Evolutionary conservation across 2,113 vertebrate species (phyloP), one percentile per base, ranked within the genome.

Genomic region (Phasianus colchicus): DNA sequence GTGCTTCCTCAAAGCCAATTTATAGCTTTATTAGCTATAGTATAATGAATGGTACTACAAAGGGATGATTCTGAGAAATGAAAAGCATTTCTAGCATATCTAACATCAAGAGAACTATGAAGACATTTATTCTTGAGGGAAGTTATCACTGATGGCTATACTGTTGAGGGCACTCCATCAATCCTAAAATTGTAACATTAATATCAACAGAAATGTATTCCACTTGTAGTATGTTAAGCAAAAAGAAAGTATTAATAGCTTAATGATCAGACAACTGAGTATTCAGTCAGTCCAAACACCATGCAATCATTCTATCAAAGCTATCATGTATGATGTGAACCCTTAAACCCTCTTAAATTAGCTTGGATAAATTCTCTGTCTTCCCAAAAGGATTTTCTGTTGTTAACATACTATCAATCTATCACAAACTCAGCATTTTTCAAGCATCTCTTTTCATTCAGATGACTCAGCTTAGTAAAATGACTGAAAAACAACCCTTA

Each of bases 331-430:
- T 48, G 76, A 48, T 34, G 74, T 21, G 27, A 89, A 13, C 36
- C 65, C 90, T 52, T 75, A 72, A 96, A 89, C 21, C 19, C 61
- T 90, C 64, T 65, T 65, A 76, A 93, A 81, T 82, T 36, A 96
- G 79, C 27, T 89, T 75, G 36, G 83, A 83, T 91, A 95, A 97
- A 83, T 88, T 89, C 70, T 58, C 58, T 88, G 38, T 65, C 78
- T 25, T 80, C 74, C 89, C 86, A 89, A 96, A 83, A 8, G 16
- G 36, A 95, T 89, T 96, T 97, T 95, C 94, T 97, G 73, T 34
- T 88, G 61, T 88, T 96, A 97, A 96, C 79, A 95, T 71, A 82
- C 88, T 90, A 93, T 89, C 83, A 96, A 10, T n/a, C 32, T n/a
- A n/a, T 20, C 42, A 89, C 21, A 64, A 80, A 91, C 34, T 67